Conservation (phyloP, 1,140 invertebrate genomes). For the Drosophila sechellia region DNA sequence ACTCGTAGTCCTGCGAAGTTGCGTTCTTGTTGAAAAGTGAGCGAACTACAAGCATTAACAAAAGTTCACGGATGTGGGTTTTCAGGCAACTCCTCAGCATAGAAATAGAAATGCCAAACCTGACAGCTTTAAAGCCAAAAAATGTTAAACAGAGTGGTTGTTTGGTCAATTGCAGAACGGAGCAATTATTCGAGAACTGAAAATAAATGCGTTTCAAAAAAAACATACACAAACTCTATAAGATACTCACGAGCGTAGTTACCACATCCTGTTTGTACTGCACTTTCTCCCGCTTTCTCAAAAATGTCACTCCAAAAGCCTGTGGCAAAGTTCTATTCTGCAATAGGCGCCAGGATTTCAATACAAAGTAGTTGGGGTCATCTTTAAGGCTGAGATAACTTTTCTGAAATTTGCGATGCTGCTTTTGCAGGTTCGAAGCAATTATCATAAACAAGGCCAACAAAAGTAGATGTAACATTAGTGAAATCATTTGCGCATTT, state of each 20-base stretch:
- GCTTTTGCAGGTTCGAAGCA: conserved; percentile 30
- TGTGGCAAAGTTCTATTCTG: conserved; percentile 46
- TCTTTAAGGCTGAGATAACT: conserved; percentile 40
- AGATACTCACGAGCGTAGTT: conserved; percentile 45
- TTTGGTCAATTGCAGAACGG: conserved; percentile 16
- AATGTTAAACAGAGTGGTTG: conserved; percentile 2
- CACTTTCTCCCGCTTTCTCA: conserved; percentile 4
- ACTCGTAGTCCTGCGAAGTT: conserved; percentile 18
- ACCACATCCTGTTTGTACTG: conserved; percentile 43
- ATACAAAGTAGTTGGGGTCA: conserved; percentile 36
- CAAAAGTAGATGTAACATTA: conserved; percentile 19
- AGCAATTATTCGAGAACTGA: conserved; percentile 41
- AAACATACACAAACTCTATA: neutral
- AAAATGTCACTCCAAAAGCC: conserved; percentile 51
- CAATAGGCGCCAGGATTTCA: conserved; percentile 50
- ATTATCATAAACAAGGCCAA: conserved; percentile 29
- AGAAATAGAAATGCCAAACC: conserved; percentile 7
- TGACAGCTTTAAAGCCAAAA: conserved; percentile 1
- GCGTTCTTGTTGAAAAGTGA: conserved; percentile 11
- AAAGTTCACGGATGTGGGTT: conserved; percentile 12
- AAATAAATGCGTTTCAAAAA: neutral
- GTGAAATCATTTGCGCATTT: conserved; percentile 10
- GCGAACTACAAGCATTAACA: conserved; percentile 22
- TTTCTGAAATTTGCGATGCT: conserved; percentile 30
- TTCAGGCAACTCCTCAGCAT: conserved; percentile 16